phyloP scores from a whole-genome alignment of 64 coral and sea anemone genomes.

The Orbicella faveolata region DNA sequence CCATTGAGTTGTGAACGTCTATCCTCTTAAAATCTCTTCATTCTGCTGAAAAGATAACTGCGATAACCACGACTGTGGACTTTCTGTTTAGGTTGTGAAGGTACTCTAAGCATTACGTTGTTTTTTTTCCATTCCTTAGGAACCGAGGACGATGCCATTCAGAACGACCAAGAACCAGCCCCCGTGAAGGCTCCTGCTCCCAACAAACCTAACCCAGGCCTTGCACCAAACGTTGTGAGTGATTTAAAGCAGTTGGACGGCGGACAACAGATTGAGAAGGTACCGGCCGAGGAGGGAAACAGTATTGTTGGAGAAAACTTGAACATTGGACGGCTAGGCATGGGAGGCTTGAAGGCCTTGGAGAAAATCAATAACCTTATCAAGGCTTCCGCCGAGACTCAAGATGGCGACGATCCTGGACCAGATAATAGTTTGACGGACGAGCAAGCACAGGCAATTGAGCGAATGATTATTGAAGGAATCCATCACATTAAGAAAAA shows the following conservation, averaged over 20 bases:
- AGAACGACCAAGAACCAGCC: constrained; percentile 4
- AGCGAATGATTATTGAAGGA: constrained; percentile 98
- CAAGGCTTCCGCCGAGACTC: constrained; percentile 86
- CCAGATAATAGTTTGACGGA: constrained; percentile 87
- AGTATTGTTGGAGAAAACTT: constrained; percentile 62
- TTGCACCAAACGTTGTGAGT: constrained; percentile 36
- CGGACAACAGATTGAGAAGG: constrained; percentile 18
- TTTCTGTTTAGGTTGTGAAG: too few species aligned
- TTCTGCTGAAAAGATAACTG: too few species aligned
- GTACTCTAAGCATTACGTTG: too few species aligned
- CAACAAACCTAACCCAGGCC: neutral
- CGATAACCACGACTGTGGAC: too few species aligned
- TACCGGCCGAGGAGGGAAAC: constrained; percentile 29
- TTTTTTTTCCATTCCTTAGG: neutral
- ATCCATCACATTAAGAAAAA: constrained; percentile 91
- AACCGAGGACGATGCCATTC: constrained; percentile 46
- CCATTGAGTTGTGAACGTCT: too few species aligned
- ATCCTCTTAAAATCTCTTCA: too few species aligned
- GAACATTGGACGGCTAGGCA: constrained; percentile 89
- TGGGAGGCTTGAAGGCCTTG: constrained; percentile 90
- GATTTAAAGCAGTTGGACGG: constrained; percentile 64
- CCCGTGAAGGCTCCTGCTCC: neutral
- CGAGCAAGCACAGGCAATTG: constrained; percentile 90
- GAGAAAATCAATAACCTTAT: constrained; percentile 97
- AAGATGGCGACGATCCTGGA: constrained; percentile 63